phyloP scores from a whole-genome alignment of 1,140 invertebrate genomes.

The Heterodera carotae region DNA sequence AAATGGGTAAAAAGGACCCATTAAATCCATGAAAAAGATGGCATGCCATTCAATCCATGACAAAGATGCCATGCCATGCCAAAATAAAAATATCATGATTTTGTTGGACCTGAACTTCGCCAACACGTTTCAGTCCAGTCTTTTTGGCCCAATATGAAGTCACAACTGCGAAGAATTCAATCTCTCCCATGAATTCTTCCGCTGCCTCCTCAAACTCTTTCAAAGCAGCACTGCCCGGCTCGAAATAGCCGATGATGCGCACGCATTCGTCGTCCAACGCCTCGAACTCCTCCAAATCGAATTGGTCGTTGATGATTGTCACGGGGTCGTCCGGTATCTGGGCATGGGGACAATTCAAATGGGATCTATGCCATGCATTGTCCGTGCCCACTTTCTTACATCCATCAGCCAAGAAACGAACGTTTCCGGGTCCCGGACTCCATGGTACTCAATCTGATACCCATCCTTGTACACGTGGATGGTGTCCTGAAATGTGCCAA shows the following conservation, averaged over 20 bases:
- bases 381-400: constrained; percentile 32
- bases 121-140: constrained; percentile 54
- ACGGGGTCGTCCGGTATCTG: constrained; percentile 65
- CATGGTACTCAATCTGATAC: constrained; percentile 65
- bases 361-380: too few species aligned
- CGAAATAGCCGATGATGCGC: constrained; percentile 65
- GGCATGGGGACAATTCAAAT: too few species aligned
- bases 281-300: constrained; percentile 65
- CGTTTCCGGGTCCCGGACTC: constrained; percentile 64
- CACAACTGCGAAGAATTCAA: constrained; percentile 65
- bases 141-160: constrained; percentile 65
- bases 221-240: constrained; percentile 64
- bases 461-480: constrained; percentile 66
- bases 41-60: background rate
- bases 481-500: constrained; percentile 23
- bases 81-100: background rate
- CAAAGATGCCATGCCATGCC: too few species aligned
- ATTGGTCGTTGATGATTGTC: constrained; percentile 65
- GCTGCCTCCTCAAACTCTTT: constrained; percentile 65
- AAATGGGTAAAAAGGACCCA: too few species aligned
- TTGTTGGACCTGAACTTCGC: constrained; percentile 16
- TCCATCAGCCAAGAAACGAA: constrained; percentile 66
- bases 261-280: constrained; percentile 63
- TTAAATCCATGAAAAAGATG: too few species aligned
- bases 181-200: constrained; percentile 65